Evolutionary conservation across 1,140 invertebrate species (phyloP).

Genomic region (Contarinia nasturtii): DNA sequence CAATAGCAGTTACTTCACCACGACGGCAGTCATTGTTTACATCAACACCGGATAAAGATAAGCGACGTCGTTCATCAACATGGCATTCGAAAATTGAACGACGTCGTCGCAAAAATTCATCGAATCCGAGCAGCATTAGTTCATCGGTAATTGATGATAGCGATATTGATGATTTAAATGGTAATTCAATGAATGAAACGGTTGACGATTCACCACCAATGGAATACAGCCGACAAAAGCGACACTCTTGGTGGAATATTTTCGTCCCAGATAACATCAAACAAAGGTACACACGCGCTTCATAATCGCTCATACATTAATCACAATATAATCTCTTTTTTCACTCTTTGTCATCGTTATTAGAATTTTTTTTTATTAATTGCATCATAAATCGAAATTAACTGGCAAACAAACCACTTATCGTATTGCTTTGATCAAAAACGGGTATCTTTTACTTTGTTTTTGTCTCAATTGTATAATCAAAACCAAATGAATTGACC

Average conservation of each 20-base stretch:
- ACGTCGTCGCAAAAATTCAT: conserved; percentile 41
- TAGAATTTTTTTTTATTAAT: too few species aligned
- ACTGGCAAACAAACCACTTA: too few species aligned
- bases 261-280: conserved; percentile 53
- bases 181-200: conserved; percentile 24
- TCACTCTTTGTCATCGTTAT: too few species aligned
- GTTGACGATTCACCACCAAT: conserved; percentile 20
- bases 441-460: too few species aligned
- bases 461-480: too few species aligned
- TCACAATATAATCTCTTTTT: too few species aligned
- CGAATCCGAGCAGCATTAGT: conserved; percentile 16
- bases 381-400: too few species aligned
- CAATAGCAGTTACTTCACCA: too few species aligned
- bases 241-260: conserved; percentile 71
- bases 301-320: too few species aligned
- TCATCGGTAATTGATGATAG: conserved; percentile 12
- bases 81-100: conserved; percentile 52
- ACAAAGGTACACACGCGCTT: conserved; percentile 32
- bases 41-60: not conserved
- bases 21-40: too few species aligned
- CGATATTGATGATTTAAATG: conserved; percentile 11
- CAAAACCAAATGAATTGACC: too few species aligned
- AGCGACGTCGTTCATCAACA: conserved; percentile 39
- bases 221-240: conserved; percentile 40
- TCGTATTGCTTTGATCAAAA: too few species aligned